Evolutionary conservation across 2,113 vertebrate genomes (phyloP).

Genomic region (Canis aureus): DNA sequence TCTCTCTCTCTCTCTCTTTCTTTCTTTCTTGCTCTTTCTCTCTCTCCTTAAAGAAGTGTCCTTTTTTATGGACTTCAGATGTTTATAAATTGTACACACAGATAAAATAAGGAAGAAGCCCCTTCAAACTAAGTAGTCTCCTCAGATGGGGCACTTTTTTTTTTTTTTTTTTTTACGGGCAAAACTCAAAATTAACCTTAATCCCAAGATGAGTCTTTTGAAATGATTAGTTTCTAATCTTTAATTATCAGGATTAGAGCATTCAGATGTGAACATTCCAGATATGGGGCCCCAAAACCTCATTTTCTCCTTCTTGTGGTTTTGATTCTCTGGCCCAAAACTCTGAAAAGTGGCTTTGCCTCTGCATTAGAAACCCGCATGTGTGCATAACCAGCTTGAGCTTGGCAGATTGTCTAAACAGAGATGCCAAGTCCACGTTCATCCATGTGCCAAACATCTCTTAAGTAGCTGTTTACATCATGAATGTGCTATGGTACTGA

Average conservation of each 20-base stretch:
- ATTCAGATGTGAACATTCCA: background rate
- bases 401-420: background rate
- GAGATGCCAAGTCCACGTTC: background rate
- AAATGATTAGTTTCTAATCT: background rate
- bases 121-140: background rate
- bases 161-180: background rate
- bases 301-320: background rate
- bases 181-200: slow-evolving; percentile 53
- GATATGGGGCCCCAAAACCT: background rate
- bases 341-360: background rate
- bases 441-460: slow-evolving; percentile 42
- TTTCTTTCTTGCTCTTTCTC: too few relatives aligned
- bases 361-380: background rate
- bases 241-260: background rate
- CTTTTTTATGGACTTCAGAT: background rate
- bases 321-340: background rate
- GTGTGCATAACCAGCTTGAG: background rate
- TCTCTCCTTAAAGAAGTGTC: background rate
- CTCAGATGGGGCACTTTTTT: background rate
- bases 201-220: background rate
- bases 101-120: background rate
- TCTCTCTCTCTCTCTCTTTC: too few relatives aligned
- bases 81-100: background rate
- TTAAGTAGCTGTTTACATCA: slow-evolving; percentile 65
- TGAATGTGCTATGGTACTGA: background rate